phyloP scores from a whole-genome alignment of 2,113 vertebrate genomes.

The Melanotaenia duboulayi region DNA sequence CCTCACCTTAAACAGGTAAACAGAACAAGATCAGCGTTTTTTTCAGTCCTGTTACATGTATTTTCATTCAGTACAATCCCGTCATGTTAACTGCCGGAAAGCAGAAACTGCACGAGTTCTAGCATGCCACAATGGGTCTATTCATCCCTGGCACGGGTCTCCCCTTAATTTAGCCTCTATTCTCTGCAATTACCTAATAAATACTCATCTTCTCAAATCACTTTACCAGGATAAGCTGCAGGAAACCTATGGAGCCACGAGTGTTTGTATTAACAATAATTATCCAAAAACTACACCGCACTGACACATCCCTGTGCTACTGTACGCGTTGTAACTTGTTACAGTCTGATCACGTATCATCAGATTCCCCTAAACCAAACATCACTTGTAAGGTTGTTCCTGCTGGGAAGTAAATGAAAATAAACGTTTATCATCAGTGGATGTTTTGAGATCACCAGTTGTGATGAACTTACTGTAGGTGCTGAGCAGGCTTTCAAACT shows the following conservation, averaged over 20 bases:
- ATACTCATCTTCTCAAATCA: neutral
- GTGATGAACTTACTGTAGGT: conserved; percentile 91
- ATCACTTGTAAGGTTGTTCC: neutral
- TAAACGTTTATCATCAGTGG: neutral
- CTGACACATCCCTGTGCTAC: neutral
- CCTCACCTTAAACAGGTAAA: conserved; percentile 86
- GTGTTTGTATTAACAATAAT: neutral
- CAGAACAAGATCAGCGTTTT: conserved; percentile 1
- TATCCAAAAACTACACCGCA: neutral
- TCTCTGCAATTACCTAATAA: neutral
- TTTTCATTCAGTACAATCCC: neutral
- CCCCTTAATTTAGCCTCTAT: neutral
- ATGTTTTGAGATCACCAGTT: neutral
- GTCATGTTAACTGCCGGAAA: too few species aligned
- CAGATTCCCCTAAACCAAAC: neutral
- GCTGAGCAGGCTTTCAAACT: conserved; percentile 98
- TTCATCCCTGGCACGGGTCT: neutral
- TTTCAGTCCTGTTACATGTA: neutral
- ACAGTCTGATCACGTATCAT: neutral
- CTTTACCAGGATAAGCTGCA: neutral
- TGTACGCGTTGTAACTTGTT: conserved; percentile 4
- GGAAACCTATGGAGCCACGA: neutral
- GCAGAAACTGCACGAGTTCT: neutral
- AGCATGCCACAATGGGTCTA: neutral
- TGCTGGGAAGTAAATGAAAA: conserved; percentile 3